Percentiles rank a stretch among this genome's conserved stretches.
Evolutionary conservation across 2,888 invertebrate species (phyloP).

Genomic region (Globia sparganii): DNA sequence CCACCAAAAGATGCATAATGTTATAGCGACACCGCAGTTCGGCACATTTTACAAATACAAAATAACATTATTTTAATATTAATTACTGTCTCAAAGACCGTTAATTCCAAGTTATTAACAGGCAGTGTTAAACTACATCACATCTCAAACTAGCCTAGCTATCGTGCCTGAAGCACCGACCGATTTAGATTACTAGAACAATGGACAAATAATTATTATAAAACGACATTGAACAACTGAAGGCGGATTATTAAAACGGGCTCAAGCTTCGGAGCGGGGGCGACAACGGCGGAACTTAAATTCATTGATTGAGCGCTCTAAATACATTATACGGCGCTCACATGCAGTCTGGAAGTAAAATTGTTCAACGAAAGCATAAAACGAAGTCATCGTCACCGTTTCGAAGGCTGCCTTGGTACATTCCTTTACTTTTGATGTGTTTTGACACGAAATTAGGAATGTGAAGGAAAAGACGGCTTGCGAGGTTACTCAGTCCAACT

Average conservation of each 20-base stretch:
- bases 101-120: constrained; percentile 71
- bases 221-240: constrained; percentile 58
- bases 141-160: constrained; percentile 69
- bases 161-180: constrained; percentile 69
- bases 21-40: constrained; percentile 39
- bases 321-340: constrained; percentile 29
- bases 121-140: constrained; percentile 74
- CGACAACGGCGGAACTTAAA: constrained; percentile 45
- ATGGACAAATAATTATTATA: constrained; percentile 55
- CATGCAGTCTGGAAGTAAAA: constrained; percentile 4
- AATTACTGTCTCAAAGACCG: constrained; percentile 80
- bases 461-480: constrained; percentile 55
- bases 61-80: constrained; percentile 62
- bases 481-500: constrained; percentile 55
- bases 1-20: constrained; percentile 39
- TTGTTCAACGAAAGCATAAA: constrained; percentile 24
- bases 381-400: constrained; percentile 50
- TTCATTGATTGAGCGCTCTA: constrained; percentile 38
- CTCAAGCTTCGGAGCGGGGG: constrained; percentile 52
- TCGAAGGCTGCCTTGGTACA: constrained; percentile 52
- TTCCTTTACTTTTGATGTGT: constrained; percentile 44
- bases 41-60: constrained; percentile 53
- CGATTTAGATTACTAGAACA: constrained; percentile 59
- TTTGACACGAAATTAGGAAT: constrained; percentile 58
- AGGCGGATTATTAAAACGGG: constrained; percentile 66